Base-by-base conservation (phyloP, 2,797 vertebrate genomes). In the Molossus alvarezi region DNA sequence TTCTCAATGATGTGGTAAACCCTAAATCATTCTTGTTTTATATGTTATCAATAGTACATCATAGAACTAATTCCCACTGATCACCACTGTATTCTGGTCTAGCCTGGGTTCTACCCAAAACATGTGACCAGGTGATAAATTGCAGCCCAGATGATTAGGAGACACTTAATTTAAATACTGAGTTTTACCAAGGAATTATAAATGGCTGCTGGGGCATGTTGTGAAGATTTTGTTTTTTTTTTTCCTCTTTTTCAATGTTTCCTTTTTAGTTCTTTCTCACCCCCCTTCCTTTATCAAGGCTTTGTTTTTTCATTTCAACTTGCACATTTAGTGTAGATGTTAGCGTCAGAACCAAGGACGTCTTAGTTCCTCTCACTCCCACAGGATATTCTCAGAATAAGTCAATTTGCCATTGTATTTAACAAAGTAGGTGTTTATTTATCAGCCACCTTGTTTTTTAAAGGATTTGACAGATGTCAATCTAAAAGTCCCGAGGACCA, bases 361-460 rank as follows among this genome's bases (percentile, higher is more conserved):
- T 67, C 57, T 86, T 76, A 51, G 60, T 88, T 96, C 58, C 76
- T 86, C 55, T 91, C 41, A 81, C 45, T 27, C 90, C 73, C 76
- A 62, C 62, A 86, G 60, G n/a, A 94, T 91, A 89, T 84, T 95
- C 77, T 90, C 71, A 87, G 76, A 92, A 91, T 55, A 91, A 90
- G 94, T 97, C 91, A 87, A 64, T 89, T 81, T 73, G 58, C 60
- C 57, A 62, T 77, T 95, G 77, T 89, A 69, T 94, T 89, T 80
- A 97, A 75, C 27, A 86, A 96, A 45, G 60, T 53, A 81, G 25
- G 20, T 62, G 64, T 92, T 81, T 94, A 85, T 92, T 90, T 96
- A 86, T 62, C 85, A 86, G 37, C 17, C 21, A 51, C 27, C 33
- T 45, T 92, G 12, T 57, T 91, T 84, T 93, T 89, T 89, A 95